A percentile compares a stretch with the other conserved stretches of the same genome.
Conservation (phyloP, 2,888 invertebrate species). For the Lysandra coridon region DNA sequence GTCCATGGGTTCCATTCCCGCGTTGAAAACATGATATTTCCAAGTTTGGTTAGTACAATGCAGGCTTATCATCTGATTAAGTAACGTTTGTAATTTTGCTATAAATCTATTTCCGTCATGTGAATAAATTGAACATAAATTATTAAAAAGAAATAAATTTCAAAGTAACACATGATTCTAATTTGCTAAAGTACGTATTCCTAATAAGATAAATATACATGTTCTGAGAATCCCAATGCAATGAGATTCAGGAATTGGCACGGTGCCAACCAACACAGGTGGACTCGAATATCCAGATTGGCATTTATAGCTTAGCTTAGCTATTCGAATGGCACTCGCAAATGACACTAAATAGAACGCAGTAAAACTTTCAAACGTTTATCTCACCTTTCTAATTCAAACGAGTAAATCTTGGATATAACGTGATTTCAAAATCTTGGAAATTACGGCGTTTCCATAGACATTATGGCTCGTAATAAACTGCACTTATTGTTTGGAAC, state of each 20-base stretch:
- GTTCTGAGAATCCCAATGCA: not conserved
- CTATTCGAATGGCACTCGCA: not conserved
- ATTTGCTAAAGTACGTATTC: not conserved
- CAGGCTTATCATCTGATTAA: too few relatives aligned
- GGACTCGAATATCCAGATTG: not conserved
- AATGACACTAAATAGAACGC: not conserved
- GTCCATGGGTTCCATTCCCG: too few relatives aligned
- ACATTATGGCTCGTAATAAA: too few relatives aligned
- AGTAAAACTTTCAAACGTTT: not conserved
- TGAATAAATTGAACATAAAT: too few relatives aligned
- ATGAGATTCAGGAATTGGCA: constrained; percentile 8
- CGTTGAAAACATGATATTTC: too few relatives aligned
- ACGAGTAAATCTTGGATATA: not conserved
- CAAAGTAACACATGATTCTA: not conserved
- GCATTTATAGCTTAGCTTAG: constrained; percentile 8
- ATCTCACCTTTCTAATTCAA: not conserved
- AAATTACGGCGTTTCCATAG: too few relatives aligned
- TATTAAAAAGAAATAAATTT: not conserved
- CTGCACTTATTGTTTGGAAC: too few relatives aligned
- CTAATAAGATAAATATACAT: not conserved
- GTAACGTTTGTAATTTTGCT: too few relatives aligned
- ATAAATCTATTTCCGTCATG: too few relatives aligned
- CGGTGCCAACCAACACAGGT: not conserved
- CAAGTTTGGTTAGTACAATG: too few relatives aligned
- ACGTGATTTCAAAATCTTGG: too few relatives aligned